Evolutionary conservation across 2,888 invertebrate genomes (phyloP).

Genomic region (Orthonychiurus folsomi): DNA sequence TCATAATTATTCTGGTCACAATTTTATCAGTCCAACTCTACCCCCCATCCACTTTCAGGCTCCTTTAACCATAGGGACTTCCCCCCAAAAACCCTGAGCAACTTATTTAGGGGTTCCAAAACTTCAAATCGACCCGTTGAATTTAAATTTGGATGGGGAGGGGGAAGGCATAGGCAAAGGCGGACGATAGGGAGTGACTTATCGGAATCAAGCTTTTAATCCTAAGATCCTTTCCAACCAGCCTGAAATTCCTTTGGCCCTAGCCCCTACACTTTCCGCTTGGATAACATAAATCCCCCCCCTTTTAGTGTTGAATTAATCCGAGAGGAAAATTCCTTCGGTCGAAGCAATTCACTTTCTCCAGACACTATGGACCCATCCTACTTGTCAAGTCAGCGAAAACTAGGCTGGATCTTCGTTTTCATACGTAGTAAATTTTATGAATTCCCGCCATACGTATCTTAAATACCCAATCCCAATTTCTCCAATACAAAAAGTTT

Average conservation of each 20-base stretch:
- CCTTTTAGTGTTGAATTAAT: constrained; percentile 17
- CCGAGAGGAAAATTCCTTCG: constrained; percentile 20
- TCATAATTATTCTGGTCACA: constrained; percentile 40
- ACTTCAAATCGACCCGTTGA: too few species aligned
- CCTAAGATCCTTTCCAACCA: background rate
- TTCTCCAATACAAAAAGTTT: too few species aligned
- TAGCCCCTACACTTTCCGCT: constrained; percentile 1
- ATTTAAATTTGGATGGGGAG: too few species aligned
- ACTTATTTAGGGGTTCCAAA: too few species aligned
- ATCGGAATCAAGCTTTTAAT: constrained; percentile 1
- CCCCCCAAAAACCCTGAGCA: too few species aligned
- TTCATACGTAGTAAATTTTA: constrained; percentile 16
- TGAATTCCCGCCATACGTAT: too few species aligned
- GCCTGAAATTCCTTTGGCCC: background rate
- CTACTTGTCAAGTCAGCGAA: constrained; percentile 25
- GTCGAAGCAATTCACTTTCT: background rate
- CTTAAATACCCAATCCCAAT: too few species aligned
- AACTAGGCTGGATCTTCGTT: too few species aligned
- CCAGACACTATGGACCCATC: constrained; percentile 9
- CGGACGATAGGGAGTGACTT: too few species aligned
- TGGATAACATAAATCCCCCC: constrained; percentile 13
- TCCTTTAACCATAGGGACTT: too few species aligned
- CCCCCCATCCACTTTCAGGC: constrained; percentile 10
- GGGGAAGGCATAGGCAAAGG: too few species aligned
- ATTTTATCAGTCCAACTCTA: constrained; percentile 28